Evolutionary conservation across 2,888 invertebrate species (phyloP).

Genomic region (Physocephala rufipes): DNA sequence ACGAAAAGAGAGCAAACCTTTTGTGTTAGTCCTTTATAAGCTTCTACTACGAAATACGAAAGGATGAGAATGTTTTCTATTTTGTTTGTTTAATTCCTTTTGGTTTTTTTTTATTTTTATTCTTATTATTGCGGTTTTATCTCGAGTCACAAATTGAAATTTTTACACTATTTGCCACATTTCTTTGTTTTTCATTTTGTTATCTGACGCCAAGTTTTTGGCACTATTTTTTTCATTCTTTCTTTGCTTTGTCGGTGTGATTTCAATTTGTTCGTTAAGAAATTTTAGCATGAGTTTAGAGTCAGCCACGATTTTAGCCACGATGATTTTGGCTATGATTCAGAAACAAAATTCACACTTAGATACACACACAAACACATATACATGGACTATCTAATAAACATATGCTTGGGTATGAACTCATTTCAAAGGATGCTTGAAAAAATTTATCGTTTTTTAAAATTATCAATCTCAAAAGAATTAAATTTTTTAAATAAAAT

Average conservation of each 20-base stretch:
- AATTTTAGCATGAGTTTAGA: constrained; percentile 28
- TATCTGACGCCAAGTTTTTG: constrained; percentile 15
- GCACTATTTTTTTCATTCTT: too few species aligned
- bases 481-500: too few species aligned
- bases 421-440: too few species aligned
- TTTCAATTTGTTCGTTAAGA: constrained; percentile 37
- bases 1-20: not conserved
- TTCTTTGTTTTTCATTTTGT: not conserved
- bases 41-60: too few species aligned
- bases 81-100: too few species aligned
- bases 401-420: too few species aligned
- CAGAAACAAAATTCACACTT: constrained; percentile 32
- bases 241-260: too few species aligned
- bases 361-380: not conserved
- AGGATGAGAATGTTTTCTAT: too few species aligned
- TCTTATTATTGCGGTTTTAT: not conserved
- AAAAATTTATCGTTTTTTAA: too few species aligned
- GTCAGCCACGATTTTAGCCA: constrained; percentile 38
- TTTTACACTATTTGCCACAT: not conserved
- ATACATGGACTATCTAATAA: too few species aligned
- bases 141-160: not conserved
- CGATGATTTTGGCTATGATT: constrained; percentile 40
- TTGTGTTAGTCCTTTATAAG: too few species aligned
- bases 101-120: not conserved
- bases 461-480: too few species aligned